Conservation (phyloP, 2,797 vertebrate species). For the Pipistrellus kuhlii region DNA sequence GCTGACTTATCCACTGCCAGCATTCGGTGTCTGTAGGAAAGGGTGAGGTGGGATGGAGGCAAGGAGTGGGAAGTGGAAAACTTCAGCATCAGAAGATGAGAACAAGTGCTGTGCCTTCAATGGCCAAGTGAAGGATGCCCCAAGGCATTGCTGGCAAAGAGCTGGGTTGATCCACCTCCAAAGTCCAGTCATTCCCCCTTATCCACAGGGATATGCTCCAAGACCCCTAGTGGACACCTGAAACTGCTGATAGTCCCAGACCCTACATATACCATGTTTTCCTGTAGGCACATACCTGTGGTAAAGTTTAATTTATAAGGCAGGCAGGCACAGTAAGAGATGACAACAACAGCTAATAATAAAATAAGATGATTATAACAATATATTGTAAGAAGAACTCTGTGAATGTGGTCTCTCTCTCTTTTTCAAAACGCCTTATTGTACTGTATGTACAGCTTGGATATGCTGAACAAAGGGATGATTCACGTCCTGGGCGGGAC, state of each 20-base stretch:
- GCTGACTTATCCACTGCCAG: slow-evolving; percentile 84
- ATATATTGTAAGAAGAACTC: neutral
- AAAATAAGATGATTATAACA: neutral
- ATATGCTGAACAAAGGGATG: neutral
- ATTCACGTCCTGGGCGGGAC: neutral
- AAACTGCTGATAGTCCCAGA: neutral
- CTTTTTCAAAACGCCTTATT: neutral
- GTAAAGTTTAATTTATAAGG: neutral
- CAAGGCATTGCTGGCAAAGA: neutral
- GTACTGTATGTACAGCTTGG: neutral
- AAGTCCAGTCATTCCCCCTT: neutral
- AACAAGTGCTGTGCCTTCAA: slow-evolving; percentile 58
- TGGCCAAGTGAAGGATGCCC: neutral
- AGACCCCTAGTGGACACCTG: neutral
- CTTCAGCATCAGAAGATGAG: slow-evolving; percentile 53
- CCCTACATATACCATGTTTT: neutral
- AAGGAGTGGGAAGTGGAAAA: slow-evolving; percentile 46
- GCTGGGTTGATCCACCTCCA: neutral
- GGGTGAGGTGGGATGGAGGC: slow-evolving; percentile 25
- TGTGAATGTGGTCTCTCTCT: neutral
- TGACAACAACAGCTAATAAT: neutral
- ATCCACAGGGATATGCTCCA: neutral
- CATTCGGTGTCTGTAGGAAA: slow-evolving; percentile 71
- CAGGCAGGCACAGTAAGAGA: neutral
- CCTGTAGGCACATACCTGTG: neutral